Base-by-base conservation (phyloP, 2,113 vertebrate species). In the Rhinoderma darwinii region DNA sequence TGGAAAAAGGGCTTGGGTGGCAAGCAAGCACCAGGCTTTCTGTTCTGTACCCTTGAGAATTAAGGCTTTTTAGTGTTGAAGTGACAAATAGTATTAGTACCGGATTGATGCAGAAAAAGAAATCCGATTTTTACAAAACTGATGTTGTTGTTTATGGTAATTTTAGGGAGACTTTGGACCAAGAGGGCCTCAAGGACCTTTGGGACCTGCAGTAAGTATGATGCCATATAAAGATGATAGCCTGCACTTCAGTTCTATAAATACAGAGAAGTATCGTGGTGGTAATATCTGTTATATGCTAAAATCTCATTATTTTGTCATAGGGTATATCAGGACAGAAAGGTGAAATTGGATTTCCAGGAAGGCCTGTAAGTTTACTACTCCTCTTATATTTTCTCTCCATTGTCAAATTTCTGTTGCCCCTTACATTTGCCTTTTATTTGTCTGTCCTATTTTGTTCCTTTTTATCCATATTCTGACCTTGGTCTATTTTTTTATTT, bases 321-420 rank as follows among this genome's bases (percentile, higher is more conserved):
- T n/a, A 99, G 98, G 98, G 98, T 61, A 90, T 92, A 0, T 80
- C 90, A 0, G 97, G 97, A 74, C 89, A 90, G 68, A 99, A 99
- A 81, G 98, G 98, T 87, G 98, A 99, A 91, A 96, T 99, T 0
- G 98, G 98, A 85, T 92, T 99, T 82, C 98, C 98, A 0, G 98
- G 98, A 83, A 93, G 98, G 91, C 96, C 97, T 0, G 98, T 99
- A 89, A 96, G 96, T 92, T 77, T 51, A 3, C 0, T 7, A 68
- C 14, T 25, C 3, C 7, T 7, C 30, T 18, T 70, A 5, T 17
- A 41, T 9, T 5, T 30, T 35, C 27, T 20, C 75, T 56, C 66
- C 17, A 59, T 32, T 54, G 84, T 74, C 14, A 44, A 17, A 30
- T 20, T 73, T 47, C 6, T 9, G n/a, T n/a, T n/a, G n/a, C n/a